A percentile compares a stretch with the other conserved stretches of the same genome.
phyloP scores from a whole-genome alignment of 2,113 vertebrate species.

The Trochalopteron elliotii region DNA sequence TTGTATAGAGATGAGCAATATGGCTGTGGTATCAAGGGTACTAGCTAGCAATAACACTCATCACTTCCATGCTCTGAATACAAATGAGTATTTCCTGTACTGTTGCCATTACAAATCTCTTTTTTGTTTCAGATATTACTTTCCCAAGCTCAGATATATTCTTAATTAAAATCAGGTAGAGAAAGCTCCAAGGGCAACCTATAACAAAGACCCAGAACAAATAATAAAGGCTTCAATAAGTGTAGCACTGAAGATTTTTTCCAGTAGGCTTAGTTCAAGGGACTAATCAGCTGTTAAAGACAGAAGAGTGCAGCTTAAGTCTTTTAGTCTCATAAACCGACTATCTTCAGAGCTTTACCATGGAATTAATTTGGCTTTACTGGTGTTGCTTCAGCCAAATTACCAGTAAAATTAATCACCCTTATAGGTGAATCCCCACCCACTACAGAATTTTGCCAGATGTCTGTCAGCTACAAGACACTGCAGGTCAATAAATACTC shows the following conservation, averaged over 20 bases:
- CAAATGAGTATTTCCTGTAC: background rate
- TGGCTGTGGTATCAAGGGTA: background rate
- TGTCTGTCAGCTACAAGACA: background rate
- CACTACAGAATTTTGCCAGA: background rate
- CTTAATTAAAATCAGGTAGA: constrained; percentile 32
- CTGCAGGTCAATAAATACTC: background rate
- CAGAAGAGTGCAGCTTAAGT: background rate
- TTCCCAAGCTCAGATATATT: constrained; percentile 1
- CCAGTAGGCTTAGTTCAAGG: background rate
- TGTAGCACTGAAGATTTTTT: background rate
- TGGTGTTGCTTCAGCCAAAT: background rate
- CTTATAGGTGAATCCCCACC: background rate
- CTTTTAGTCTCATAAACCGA: background rate
- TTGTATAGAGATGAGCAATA: background rate
- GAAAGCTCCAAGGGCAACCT: background rate
- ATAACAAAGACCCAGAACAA: background rate
- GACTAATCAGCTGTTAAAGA: background rate
- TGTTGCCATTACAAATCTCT: background rate
- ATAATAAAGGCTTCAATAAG: background rate
- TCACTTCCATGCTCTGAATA: background rate
- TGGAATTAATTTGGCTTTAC: background rate
- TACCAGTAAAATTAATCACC: background rate
- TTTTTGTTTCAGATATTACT: constrained; percentile 15
- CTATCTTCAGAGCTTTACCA: background rate
- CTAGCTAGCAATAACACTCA: background rate